A percentile compares a stretch with the other conserved stretches of the same genome.
Conservation (phyloP, 92 coral and sea anemone species). For the Anthopleura xanthogrammica region DNA sequence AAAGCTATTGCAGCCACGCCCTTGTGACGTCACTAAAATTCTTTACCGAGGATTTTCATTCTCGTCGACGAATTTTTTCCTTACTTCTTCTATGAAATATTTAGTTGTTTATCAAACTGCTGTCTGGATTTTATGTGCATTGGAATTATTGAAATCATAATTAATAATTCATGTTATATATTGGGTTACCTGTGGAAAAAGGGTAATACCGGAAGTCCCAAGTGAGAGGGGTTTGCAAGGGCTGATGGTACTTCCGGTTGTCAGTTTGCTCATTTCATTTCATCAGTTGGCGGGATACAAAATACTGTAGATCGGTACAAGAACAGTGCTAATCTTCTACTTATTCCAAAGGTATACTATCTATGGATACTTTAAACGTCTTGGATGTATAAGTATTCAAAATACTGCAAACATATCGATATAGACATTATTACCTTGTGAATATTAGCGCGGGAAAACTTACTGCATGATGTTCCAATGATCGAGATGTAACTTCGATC, state of each 20-base stretch:
- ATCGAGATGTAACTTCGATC: neutral
- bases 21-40: too few species aligned
- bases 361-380: neutral
- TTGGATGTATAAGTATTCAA: neutral
- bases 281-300: neutral
- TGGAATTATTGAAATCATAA: too few species aligned
- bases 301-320: neutral
- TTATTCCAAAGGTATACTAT: neutral
- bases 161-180: too few species aligned
- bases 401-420: neutral
- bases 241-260: slow-evolving; percentile 11
- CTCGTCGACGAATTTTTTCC: too few species aligned
- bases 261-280: slow-evolving; percentile 1
- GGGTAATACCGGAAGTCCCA: neutral
- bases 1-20: too few species aligned
- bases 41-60: too few species aligned
- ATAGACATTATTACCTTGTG: neutral
- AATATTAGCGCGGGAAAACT: neutral
- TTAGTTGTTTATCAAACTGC: too few species aligned
- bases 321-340: neutral
- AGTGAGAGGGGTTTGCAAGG: neutral
- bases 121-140: too few species aligned
- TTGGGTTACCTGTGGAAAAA: too few species aligned
- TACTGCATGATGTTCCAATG: neutral
- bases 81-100: too few species aligned